phyloP scores from a whole-genome alignment of 2,888 invertebrate genomes.

The Tethea ocularis region DNA sequence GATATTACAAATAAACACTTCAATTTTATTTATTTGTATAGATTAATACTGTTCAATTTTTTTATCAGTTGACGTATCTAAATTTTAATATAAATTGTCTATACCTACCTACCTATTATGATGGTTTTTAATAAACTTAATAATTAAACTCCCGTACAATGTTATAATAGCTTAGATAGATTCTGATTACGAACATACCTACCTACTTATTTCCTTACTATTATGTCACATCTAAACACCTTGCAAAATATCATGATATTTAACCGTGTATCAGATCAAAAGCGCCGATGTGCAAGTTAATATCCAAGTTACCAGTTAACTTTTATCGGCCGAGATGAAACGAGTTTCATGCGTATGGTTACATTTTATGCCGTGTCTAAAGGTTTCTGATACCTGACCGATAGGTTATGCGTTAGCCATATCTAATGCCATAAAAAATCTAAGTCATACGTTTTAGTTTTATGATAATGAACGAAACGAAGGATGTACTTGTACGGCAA shows the following conservation, averaged over 20 bases:
- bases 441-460: neutral
- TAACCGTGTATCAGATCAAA: neutral
- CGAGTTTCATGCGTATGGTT: neutral
- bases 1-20: too few relatives aligned
- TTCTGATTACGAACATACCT: too few relatives aligned
- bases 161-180: neutral
- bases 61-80: too few relatives aligned
- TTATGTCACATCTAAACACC: neutral
- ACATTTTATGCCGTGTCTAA: neutral
- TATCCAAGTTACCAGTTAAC: neutral
- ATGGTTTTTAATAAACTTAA: too few relatives aligned
- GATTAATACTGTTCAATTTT: too few relatives aligned
- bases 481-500: too few relatives aligned
- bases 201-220: neutral
- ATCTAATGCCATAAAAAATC: neutral
- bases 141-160: too few relatives aligned
- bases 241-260: neutral
- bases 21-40: too few relatives aligned
- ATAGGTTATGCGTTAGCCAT: neutral
- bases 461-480: too few relatives aligned
- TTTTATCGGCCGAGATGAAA: constrained; percentile 3
- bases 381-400: neutral
- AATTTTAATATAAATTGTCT: too few relatives aligned
- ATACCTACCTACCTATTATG: too few relatives aligned
- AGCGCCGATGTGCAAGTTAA: neutral